phyloP scores from a whole-genome alignment of 2,797 vertebrate species.

The Acrocephalus scirpaceus region DNA sequence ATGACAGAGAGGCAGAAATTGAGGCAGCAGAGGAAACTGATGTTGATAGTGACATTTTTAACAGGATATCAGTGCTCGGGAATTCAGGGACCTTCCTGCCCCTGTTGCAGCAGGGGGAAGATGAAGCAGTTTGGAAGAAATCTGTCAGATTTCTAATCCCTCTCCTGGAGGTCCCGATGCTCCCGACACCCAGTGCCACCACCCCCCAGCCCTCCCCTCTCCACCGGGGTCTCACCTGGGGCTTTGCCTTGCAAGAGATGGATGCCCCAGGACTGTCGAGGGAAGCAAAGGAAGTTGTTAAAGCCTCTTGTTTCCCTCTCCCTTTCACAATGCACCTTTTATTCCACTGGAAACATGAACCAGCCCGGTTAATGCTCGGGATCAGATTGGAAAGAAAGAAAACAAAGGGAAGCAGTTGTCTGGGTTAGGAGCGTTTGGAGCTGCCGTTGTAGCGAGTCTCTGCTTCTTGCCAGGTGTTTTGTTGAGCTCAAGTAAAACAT shows the following conservation, averaged over 20 bases:
- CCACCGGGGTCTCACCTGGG: accelerated
- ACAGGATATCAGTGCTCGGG: not conserved
- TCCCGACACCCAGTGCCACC: not conserved
- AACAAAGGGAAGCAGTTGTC: constrained; percentile 31
- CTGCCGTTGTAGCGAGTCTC: not conserved
- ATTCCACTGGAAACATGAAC: not conserved
- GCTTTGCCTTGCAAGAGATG: not conserved
- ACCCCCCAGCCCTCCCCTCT: not conserved
- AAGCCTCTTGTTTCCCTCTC: constrained; percentile 28
- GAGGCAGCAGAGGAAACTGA: not conserved
- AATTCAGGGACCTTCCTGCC: not conserved
- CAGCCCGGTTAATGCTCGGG: not conserved
- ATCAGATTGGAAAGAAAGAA: constrained; percentile 43
- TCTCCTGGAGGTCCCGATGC: accelerated
- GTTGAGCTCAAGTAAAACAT: constrained; percentile 62
- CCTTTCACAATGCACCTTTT: constrained; percentile 28
- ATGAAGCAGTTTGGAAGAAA: not conserved
- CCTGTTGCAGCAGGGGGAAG: not conserved
- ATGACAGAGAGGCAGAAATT: not conserved
- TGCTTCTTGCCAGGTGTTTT: constrained; percentile 52
- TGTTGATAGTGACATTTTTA: not conserved
- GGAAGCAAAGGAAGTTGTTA: not conserved
- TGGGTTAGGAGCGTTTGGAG: not conserved
- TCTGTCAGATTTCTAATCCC: not conserved
- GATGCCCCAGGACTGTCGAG: not conserved